phyloP scores from a whole-genome alignment of 2,797 vertebrate genomes.

The Hippopotamyrus pictus region DNA sequence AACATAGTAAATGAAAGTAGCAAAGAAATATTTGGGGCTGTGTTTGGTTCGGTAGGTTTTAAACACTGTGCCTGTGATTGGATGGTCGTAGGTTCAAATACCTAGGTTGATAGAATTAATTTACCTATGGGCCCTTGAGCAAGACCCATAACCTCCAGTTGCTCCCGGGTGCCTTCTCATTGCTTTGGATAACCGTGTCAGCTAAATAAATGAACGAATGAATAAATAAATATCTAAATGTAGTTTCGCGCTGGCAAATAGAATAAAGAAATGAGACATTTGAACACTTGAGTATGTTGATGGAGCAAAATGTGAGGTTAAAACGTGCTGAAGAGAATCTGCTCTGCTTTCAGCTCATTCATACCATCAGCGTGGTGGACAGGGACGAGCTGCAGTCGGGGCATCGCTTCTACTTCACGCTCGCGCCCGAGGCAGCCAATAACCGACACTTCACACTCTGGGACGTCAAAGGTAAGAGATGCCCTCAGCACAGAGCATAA shows the following conservation, averaged over 20 bases:
- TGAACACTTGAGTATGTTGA: not conserved
- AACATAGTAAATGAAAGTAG: not conserved
- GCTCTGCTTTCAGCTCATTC: conserved; percentile 74
- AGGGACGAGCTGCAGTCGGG: conserved; percentile 86
- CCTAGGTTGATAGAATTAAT: not conserved
- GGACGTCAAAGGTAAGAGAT: conserved; percentile 81
- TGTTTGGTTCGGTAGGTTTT: not conserved
- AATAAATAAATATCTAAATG: not conserved
- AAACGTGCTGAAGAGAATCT: not conserved
- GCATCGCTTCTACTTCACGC: conserved; percentile 85
- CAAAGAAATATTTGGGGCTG: not conserved
- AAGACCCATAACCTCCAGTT: not conserved
- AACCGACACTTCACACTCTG: conserved; percentile 85
- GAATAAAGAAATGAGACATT: not conserved
- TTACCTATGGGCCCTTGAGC: not conserved
- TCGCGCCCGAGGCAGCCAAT: conserved; percentile 76
- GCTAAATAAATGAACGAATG: not conserved
- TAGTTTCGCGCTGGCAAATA: not conserved
- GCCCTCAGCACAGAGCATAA: not conserved
- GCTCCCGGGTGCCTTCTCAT: not conserved
- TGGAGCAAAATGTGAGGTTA: not conserved
- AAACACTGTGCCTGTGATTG: not conserved
- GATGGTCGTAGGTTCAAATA: not conserved
- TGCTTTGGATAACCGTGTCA: not conserved
- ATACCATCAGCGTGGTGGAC: conserved; percentile 95